Evolutionary conservation across 2,797 vertebrate genomes (phyloP), one percentile per base, ranked within the genome.

Genomic region (Leptatherina wallacei): DNA sequence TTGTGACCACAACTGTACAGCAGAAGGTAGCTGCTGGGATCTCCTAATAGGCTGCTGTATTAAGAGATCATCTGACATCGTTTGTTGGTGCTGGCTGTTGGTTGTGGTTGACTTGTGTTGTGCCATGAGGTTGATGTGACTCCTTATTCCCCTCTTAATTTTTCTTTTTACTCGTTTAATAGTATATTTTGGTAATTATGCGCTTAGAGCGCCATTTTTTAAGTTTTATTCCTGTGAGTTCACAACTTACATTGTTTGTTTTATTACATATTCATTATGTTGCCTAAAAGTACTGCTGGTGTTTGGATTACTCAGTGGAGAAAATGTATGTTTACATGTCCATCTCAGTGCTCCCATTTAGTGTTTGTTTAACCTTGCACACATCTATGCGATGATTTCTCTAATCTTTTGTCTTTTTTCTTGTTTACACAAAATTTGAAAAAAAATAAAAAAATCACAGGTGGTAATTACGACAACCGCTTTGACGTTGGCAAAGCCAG

Each of bases 1-100:
- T 96, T 99, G 97, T 95, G 97, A 98, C 96, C 95, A 93, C 95
- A 98, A 97, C 97, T 99, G 97, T 97, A 97, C 97, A 95, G 97
- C 97, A 96, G 98, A 97, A 99, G 98, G 98, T 99, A 99, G 96
- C 97, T 97, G 95, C 96, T 96, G 95, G 84, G 93, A 95, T 96
- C 95, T 93, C 94, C 94, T 96, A 94, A 96, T 93, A 94, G 92
- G 87, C 93, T 87, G 69, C 75, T 88, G 80, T 83, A 65, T 90
- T 88, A 79, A 85, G 82, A 88, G 82, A 91, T 91, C 88, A 78
- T 95, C 94, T 94, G 92, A 91, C 94, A 91, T 75, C 93, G 91
- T 94, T 36, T 91, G 82, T 85, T 67, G 79, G 70, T 82, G 82
- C 67, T 84, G 67, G 69, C 75, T 86, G 76, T 85, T 81, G 69